Evolutionary conservation across 1,140 invertebrate genomes (phyloP), one percentile per base, ranked within the genome.

Genomic region (Propsilocerus akamusi): DNA sequence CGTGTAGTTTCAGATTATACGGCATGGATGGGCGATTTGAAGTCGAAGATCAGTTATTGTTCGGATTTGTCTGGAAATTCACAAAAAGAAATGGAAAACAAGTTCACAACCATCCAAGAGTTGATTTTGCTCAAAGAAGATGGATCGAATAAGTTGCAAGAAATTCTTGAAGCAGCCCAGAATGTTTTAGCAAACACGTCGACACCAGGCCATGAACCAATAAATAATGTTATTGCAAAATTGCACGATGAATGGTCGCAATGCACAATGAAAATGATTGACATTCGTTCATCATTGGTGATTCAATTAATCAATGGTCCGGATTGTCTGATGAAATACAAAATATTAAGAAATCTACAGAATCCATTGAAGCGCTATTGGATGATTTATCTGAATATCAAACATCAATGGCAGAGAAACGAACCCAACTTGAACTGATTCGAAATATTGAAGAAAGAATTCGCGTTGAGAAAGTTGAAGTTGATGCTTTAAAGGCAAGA

Each of bases 101-200:
- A 93, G 66, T 68, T 92, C 57, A 77, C 82, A 52, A 78, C 80
- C 1, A 83, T 93, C 51, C 79, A 92, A 68, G 89, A 92, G 62
- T 68, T 96, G 26, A 67, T 94, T 17, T 62, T 91, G 10, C 80
- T 80, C 26, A 91, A 94, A 66, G 92, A 97, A 58, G 88, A 93
- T 68, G 90, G 91, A 4, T 88, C 89, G 57, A 76, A 76, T 0
- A 91, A 86, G 66, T 80, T 84, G 12, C 88, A 96, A 60, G 77
- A 76, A 49, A 76, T 90, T 24, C 78, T 94, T 17, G 92, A 96
- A 63, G 66, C 87, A 55, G 86, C 88, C 1, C 91, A 96, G 67
- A 80, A 79, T 56, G 88, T 96, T n/a, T 64, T 96, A 52, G 87
- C 88, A 0, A 94, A 94, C 58, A 97, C 92, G 0, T 84, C 90